These are phyloP conservation scores for Antedon mediterranea DNA, from an alignment of 53 echinoderm and acorn worm species.

Conservation along the genomic window DNA sequence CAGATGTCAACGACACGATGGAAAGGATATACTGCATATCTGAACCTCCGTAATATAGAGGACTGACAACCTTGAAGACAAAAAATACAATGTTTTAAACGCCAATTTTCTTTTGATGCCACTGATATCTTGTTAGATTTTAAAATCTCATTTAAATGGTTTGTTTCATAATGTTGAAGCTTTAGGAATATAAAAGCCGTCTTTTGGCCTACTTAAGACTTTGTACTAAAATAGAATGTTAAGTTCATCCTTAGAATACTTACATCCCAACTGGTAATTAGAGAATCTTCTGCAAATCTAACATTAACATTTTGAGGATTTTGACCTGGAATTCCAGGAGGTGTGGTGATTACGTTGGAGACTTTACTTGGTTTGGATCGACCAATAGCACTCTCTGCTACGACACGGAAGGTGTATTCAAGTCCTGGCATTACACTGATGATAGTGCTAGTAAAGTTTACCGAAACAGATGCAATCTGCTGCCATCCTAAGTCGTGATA, in stretches of 20 bases:
- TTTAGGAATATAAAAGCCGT: too few relatives aligned
- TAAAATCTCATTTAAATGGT: too few relatives aligned
- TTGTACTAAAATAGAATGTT: too few relatives aligned
- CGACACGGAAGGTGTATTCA: background rate
- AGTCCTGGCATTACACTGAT: background rate
- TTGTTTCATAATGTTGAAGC: too few relatives aligned
- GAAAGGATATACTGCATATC: background rate
- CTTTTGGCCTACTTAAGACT: too few relatives aligned
- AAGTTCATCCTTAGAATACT: background rate
- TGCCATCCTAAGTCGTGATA: background rate
- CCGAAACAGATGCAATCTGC: background rate
- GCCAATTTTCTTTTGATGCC: too few relatives aligned
- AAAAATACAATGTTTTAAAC: too few relatives aligned
- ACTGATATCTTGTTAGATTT: too few relatives aligned
- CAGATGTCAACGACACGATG: too few relatives aligned
- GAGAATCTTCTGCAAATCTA: background rate
- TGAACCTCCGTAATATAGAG: background rate
- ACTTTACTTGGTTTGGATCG: background rate
- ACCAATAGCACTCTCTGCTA: background rate
- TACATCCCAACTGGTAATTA: background rate
- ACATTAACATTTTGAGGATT: background rate
- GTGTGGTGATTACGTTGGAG: background rate
- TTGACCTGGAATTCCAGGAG: background rate
- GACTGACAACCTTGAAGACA: background rate
- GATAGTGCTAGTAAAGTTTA: background rate